Evolutionary conservation across 1,140 invertebrate genomes (phyloP).

Genomic region (Bradysia coprophila): DNA sequence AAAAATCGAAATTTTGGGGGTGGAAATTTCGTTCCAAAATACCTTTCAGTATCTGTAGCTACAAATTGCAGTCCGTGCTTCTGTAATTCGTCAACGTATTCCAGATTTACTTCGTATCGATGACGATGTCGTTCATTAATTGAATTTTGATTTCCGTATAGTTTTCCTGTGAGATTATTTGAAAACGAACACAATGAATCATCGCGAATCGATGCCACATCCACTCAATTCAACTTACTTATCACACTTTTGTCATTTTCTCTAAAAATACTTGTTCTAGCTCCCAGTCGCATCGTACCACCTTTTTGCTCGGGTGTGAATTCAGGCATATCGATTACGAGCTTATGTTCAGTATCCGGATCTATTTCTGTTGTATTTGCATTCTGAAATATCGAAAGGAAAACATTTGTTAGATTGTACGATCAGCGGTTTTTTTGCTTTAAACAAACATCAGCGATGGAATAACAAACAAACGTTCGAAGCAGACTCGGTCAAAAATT

Average conservation of each 20-base stretch:
- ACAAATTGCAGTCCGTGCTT: conserved; percentile 78
- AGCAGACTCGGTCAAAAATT: too few relatives aligned
- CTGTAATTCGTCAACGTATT: conserved; percentile 63
- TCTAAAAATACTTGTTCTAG: conserved; percentile 68
- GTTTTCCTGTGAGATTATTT: conserved; percentile 50
- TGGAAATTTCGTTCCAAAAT: too few relatives aligned
- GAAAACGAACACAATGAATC: too few relatives aligned
- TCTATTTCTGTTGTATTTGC: conserved; percentile 83
- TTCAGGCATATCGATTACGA: conserved; percentile 98
- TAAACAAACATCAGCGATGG: too few relatives aligned
- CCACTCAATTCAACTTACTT: conserved; percentile 31
- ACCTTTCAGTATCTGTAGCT: conserved; percentile 53
- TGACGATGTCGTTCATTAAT: conserved; percentile 95
- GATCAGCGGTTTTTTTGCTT: too few relatives aligned
- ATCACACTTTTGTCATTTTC: conserved; percentile 36
- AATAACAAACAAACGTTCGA: too few relatives aligned
- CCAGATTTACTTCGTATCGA: conserved; percentile 88
- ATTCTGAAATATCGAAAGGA: too few relatives aligned
- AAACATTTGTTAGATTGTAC: too few relatives aligned
- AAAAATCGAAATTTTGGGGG: too few relatives aligned
- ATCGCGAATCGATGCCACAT: too few relatives aligned
- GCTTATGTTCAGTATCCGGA: conserved; percentile 44
- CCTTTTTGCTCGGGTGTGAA: conserved; percentile 85
- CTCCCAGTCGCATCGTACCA: conserved; percentile 95
- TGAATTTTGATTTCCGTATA: conserved; percentile 65